Evolutionary conservation across 2,113 vertebrate species (phyloP).

Genomic region (Zosterops japonicus): DNA sequence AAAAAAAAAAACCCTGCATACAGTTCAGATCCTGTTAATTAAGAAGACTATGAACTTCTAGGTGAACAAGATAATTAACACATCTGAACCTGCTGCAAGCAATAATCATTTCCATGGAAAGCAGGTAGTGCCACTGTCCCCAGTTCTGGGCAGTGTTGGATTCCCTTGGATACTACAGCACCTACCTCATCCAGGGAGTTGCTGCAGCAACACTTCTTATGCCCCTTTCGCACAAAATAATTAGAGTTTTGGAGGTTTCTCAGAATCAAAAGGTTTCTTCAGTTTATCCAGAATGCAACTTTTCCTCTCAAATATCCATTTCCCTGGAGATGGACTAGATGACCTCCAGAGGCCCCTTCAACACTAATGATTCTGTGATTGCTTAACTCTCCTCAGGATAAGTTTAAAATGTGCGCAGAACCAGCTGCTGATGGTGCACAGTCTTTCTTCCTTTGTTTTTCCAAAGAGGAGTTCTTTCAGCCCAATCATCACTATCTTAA

Average conservation of each 20-base stretch:
- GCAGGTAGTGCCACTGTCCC: background rate
- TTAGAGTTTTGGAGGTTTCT: background rate
- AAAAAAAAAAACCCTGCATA: background rate
- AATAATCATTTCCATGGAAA: background rate
- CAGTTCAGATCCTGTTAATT: constrained; percentile 54
- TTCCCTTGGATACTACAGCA: fast-evolving
- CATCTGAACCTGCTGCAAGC: background rate
- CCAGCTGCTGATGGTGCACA: background rate
- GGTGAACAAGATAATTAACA: constrained; percentile 37
- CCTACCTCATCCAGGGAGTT: background rate
- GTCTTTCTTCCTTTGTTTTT: background rate
- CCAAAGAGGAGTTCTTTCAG: background rate
- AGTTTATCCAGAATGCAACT: background rate
- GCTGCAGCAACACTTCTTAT: background rate
- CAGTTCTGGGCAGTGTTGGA: background rate
- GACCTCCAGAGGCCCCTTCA: background rate
- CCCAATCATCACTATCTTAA: background rate
- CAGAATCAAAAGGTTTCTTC: background rate
- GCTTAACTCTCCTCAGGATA: background rate
- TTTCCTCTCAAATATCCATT: background rate
- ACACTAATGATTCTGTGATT: background rate
- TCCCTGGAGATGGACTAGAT: background rate
- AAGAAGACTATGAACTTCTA: constrained; percentile 31
- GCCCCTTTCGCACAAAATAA: background rate
- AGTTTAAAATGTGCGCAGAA: background rate